Evolutionary conservation across 1,140 invertebrate species (phyloP).

Genomic region (Pseudomyrmex concolor): DNA sequence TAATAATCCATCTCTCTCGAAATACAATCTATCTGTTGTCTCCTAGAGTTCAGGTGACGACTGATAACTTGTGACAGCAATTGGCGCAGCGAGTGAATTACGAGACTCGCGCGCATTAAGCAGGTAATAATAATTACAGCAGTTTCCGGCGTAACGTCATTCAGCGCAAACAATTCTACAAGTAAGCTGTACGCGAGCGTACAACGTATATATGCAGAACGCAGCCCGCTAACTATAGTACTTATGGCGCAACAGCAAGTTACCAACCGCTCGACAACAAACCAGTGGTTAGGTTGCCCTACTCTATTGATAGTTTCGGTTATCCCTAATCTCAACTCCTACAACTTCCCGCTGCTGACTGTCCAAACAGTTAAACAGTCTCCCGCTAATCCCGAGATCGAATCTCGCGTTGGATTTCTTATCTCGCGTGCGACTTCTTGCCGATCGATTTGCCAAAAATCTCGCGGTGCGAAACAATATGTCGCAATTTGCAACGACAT

Average conservation of each 20-base stretch:
- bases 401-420: conserved; percentile 46
- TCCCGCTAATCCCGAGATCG: conserved; percentile 43
- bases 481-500: no score
- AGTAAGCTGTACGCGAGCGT: conserved; percentile 38
- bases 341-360: conserved; percentile 52
- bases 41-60: neutral
- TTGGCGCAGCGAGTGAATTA: conserved; percentile 31
- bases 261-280: conserved; percentile 52
- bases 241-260: conserved; percentile 54
- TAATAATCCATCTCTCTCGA: no score
- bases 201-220: conserved; percentile 33
- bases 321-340: conserved; percentile 59
- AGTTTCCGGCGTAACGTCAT: conserved; percentile 47
- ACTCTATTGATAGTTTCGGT: conserved; percentile 61
- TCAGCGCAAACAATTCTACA: conserved; percentile 53
- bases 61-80: conserved; percentile 19
- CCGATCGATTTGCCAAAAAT: conserved; percentile 26
- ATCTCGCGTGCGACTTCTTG: conserved; percentile 40
- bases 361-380: conserved; percentile 61
- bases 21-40: neutral
- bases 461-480: neutral
- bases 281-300: conserved; percentile 49
- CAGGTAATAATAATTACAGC: conserved; percentile 52
- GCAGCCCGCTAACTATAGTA: conserved; percentile 41
- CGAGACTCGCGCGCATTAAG: conserved; percentile 20